Evolutionary conservation across 2,113 vertebrate genomes (phyloP).

Genomic region (Cyanoliseus patagonus): DNA sequence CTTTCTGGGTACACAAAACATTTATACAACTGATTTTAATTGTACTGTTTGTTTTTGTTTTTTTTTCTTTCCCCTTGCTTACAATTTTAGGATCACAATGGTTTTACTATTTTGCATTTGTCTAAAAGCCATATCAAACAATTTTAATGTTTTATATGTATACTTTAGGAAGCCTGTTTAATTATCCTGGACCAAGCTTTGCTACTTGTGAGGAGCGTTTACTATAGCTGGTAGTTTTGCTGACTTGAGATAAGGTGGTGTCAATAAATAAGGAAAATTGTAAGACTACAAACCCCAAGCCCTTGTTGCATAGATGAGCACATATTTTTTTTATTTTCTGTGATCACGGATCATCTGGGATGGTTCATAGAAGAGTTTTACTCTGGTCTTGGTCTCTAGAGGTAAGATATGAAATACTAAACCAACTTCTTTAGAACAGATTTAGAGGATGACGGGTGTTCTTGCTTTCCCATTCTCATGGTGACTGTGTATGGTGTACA

Average conservation of each 20-base stretch:
- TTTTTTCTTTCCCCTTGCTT: background rate
- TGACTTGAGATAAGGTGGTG: background rate
- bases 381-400: background rate
- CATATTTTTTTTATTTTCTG: background rate
- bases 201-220: background rate
- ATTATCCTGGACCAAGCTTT: background rate
- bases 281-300: background rate
- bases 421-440: background rate
- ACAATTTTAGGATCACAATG: background rate
- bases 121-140: background rate
- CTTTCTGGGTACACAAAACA: background rate
- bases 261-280: background rate
- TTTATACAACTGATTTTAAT: background rate
- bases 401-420: background rate
- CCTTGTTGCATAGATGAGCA: background rate
- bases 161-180: background rate
- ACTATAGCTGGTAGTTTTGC: background rate
- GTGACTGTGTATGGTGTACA: background rate
- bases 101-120: background rate
- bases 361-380: background rate
- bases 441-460: background rate
- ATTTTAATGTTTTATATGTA: background rate
- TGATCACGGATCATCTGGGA: background rate
- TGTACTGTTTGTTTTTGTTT: accelerated
- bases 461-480: background rate